Conservation (phyloP, 2,888 invertebrate species). For the Drosophila pseudotakahashii region DNA sequence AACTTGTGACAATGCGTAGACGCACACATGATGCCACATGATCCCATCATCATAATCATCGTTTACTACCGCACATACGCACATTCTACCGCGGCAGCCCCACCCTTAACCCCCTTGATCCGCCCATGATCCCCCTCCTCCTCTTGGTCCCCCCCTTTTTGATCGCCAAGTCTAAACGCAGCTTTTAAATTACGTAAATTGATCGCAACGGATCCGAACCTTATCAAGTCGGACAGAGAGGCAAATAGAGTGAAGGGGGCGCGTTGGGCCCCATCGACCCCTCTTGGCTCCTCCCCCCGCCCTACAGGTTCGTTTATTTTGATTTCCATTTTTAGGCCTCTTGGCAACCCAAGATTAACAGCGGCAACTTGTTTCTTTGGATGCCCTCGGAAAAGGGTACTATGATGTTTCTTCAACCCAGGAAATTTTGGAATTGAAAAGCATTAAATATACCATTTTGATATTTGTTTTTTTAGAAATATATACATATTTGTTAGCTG, state of each 20-base stretch:
- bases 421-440: too few relatives aligned
- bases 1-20: conserved; percentile 39
- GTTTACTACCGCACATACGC: conserved; percentile 28
- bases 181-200: conserved; percentile 67
- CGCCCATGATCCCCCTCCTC: conserved; percentile 5
- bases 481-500: too few relatives aligned
- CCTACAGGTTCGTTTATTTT: conserved; percentile 59
- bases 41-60: conserved; percentile 49
- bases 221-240: conserved; percentile 38
- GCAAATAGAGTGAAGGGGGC: background rate
- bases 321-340: conserved; percentile 55
- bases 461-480: too few relatives aligned
- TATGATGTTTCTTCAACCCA: background rate
- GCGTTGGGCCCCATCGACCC: conserved; percentile 11
- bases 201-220: conserved; percentile 57
- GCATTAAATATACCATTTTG: too few relatives aligned
- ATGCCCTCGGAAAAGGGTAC: conserved; percentile 5
- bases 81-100: background rate
- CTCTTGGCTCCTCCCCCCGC: conserved; percentile 1
- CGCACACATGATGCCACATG: conserved; percentile 30
- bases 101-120: conserved; percentile 1
- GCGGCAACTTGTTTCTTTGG: conserved; percentile 65
- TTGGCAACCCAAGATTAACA: conserved; percentile 50
- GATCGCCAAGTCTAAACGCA: conserved; percentile 43
- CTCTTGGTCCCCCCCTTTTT: background rate